A percentile compares a stretch with the other conserved stretches of the same genome.
Evolutionary conservation across 2,113 vertebrate species (phyloP).

Genomic region (Sardina pilchardus): DNA sequence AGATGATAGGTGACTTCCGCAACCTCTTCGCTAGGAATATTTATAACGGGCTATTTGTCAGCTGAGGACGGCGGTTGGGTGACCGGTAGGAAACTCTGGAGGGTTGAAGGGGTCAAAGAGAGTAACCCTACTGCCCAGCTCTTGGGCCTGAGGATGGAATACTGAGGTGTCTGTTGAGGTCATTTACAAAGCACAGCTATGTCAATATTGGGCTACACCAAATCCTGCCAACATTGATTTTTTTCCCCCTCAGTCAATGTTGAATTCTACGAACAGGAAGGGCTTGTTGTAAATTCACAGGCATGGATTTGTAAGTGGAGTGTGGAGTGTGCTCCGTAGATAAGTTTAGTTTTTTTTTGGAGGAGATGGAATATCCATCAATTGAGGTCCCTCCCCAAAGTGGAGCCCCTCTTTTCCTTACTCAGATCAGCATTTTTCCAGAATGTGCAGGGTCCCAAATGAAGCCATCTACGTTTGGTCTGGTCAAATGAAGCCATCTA

Average conservation of each 20-base stretch:
- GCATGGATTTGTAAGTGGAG: background rate
- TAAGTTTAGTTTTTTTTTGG: background rate
- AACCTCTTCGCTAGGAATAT: conserved; percentile 60
- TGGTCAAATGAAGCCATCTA: conserved; percentile 84
- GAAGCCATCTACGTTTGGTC: conserved; percentile 81
- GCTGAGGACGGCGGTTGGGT: conserved; percentile 63
- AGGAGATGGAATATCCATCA: background rate
- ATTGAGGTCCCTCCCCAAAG: background rate
- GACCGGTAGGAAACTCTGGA: conserved; percentile 67
- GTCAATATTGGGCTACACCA: background rate
- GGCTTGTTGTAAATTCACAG: background rate
- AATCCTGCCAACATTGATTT: conserved; percentile 2
- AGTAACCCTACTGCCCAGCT: conserved; percentile 57
- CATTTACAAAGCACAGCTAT: background rate
- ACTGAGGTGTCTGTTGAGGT: background rate
- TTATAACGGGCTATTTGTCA: conserved; percentile 65
- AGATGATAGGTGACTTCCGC: conserved; percentile 57
- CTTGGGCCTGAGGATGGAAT: background rate
- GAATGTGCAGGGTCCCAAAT: conserved; percentile 73
- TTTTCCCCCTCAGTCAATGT: background rate
- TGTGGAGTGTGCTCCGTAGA: background rate
- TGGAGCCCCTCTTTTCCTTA: conserved; percentile 59
- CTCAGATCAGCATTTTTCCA: background rate
- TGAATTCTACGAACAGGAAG: background rate
- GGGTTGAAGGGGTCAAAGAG: conserved; percentile 63